Evolutionary conservation across 2,888 invertebrate species (phyloP), one percentile per base, ranked within the genome.

Genomic region (Caenorhabditis parvicauda): DNA sequence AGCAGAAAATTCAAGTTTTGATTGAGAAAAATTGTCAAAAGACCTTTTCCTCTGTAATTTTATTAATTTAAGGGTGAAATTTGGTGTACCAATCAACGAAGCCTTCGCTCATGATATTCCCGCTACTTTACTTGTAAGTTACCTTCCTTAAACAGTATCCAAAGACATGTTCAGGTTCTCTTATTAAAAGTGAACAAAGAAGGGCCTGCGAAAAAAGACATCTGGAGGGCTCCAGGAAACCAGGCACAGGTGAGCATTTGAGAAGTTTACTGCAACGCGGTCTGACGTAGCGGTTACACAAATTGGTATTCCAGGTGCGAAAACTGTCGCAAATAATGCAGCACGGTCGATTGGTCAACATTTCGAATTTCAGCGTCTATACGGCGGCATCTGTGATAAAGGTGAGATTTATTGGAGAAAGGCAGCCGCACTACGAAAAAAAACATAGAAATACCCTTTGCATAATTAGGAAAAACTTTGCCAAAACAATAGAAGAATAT

Each of bases 331-430:
- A 75, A 39, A 70, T 81, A 25, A 82, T 81, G 81, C 81, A 81
- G 49, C 77, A 81, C 59, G 81, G 81, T 6, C 62, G 81, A 24
- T 69, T 81, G 17, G 81, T 81, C 21, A 81, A 81, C 62, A 82
- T 81, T 45, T 78, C 80, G 82, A 92, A 92, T 83, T 93, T 91
- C 83, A 92, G 91, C 65, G 92, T 95, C 64, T 94, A 95, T 84
- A 96, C 96, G 25, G 92, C 96, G 80, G 95, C 96, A 57, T 94
- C 94, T 83, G 95, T 96, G 60, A 86, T 96, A 65, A 96, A 96
- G 82, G 85, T 85, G 67, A 28, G 64, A 45, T 17, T 2, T 28
- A 6, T 17, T 39, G 6, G 19, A n/a, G n/a, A n/a, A 39, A 9
- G n/a, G n/a, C n/a, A n/a, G n/a, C n/a, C n/a, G n/a, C n/a, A n/a